A percentile compares a stretch with the other conserved stretches of the same genome.
These are phyloP conservation scores for Tenthredo distinguenda DNA, from an alignment of 2,888 invertebrate genomes.

Conservation along the genomic window DNA sequence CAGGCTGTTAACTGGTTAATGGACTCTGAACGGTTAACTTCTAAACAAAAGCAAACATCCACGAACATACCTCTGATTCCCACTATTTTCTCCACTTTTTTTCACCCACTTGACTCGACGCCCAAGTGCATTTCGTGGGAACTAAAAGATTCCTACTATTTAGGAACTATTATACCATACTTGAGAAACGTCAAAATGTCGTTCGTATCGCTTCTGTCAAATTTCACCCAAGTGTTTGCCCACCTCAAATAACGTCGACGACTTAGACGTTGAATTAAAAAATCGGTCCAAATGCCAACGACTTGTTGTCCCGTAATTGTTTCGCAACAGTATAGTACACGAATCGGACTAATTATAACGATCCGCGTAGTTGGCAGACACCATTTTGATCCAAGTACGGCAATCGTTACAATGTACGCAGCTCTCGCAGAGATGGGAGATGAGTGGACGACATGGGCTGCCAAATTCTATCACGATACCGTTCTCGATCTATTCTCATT, in stretches of 20 bases:
- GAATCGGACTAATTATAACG: constrained; percentile 25
- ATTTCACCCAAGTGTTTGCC: not conserved
- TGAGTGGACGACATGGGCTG: constrained; percentile 50
- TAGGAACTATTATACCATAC: not conserved
- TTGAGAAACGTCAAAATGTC: not conserved
- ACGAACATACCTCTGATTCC: constrained; percentile 4
- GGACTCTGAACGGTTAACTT: constrained; percentile 23
- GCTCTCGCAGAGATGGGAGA: not conserved
- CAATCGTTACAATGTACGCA: not conserved
- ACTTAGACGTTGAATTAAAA: not conserved
- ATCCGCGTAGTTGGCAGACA: constrained; percentile 33
- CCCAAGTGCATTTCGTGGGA: constrained; percentile 20
- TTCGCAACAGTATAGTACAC: not conserved
- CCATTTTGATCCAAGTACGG: constrained; percentile 36
- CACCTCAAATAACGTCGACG: not conserved
- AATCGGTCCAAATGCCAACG: constrained; percentile 2
- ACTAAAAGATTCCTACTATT: not conserved
- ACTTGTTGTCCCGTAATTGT: not conserved
- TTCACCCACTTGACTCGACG: not conserved
- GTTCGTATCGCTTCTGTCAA: not conserved
- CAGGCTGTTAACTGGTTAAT: constrained; percentile 35
- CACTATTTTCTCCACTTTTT: constrained; percentile 3
- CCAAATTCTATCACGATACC: constrained; percentile 50
- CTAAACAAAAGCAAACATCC: constrained; percentile 46
- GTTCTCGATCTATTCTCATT: constrained; percentile 51